These are phyloP conservation scores for Monoplex corrugatus DNA, from an alignment of 2,888 invertebrate genomes.

Conservation along the genomic window DNA sequence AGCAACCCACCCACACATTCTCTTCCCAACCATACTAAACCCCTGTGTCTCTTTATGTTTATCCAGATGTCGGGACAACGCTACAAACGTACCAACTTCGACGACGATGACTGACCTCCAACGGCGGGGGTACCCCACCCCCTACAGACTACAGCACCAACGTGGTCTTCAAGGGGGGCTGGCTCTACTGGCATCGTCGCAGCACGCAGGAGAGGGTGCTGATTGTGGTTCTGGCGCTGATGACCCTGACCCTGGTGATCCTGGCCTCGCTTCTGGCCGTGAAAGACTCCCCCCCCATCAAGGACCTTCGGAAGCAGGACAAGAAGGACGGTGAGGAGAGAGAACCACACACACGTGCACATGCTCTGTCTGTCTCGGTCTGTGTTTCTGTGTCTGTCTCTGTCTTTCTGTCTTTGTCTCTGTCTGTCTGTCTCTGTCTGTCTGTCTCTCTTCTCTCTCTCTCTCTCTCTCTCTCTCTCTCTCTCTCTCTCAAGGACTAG, in stretches of 20 bases:
- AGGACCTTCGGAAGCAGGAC: conserved; percentile 44
- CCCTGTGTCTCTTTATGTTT: neutral
- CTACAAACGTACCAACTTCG: conserved; percentile 80
- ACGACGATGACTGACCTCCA: conserved; percentile 79
- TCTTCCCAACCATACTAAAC: neutral
- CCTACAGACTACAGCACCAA: conserved; percentile 72
- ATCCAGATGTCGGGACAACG: conserved; percentile 80
- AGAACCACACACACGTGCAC: neutral
- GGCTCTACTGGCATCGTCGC: conserved; percentile 73
- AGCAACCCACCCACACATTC: neutral
- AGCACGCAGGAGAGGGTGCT: conserved; percentile 73
- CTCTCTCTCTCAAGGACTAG: neutral
- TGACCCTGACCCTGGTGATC: conserved; percentile 68
- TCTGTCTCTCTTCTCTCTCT: neutral
- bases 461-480: neutral
- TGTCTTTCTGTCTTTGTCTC: neutral
- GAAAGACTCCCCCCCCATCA: conserved; percentile 58
- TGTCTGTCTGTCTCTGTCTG: neutral
- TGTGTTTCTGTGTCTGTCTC: neutral
- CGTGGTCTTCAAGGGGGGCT: conserved; percentile 74
- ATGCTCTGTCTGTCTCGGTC: too few relatives aligned
- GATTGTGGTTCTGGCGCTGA: conserved; percentile 63
- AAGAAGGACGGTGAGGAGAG: neutral
- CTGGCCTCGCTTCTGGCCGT: conserved; percentile 69
- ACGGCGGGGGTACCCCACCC: conserved; percentile 75